Percentiles rank a stretch among this genome's conserved stretches.
Conservation (phyloP, 2,797 vertebrate species). For the Artibeus lituratus region DNA sequence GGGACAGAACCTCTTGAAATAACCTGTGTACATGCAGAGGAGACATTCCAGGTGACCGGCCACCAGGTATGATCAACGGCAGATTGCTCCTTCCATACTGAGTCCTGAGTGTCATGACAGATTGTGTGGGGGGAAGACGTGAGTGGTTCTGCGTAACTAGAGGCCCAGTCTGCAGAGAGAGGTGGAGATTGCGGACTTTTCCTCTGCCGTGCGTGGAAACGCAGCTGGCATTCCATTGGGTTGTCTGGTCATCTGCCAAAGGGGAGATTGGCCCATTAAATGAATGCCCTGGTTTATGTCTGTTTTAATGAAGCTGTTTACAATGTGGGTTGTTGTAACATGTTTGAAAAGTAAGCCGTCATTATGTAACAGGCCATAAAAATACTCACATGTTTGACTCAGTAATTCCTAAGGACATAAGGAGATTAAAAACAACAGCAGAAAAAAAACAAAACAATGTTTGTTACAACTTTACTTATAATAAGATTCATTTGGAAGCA, state of each 20-base stretch:
- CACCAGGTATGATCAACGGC: conserved; percentile 89
- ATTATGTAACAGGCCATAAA: background rate
- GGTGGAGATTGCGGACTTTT: background rate
- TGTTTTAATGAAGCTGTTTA: conserved; percentile 27
- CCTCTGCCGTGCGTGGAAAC: background rate
- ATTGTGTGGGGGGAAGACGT: background rate
- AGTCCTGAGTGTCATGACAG: background rate
- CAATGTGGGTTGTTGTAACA: background rate
- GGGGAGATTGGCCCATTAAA: background rate
- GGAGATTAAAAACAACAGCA: background rate
- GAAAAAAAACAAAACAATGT: background rate
- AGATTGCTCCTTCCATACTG: background rate
- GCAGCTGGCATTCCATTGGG: background rate
- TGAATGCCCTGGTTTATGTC: background rate
- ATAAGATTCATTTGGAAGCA: background rate
- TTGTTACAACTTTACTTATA: background rate
- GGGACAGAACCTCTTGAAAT: conserved; percentile 97
- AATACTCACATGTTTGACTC: background rate
- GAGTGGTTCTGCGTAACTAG: background rate
- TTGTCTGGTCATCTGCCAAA: background rate
- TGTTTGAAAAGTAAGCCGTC: background rate
- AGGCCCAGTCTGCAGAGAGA: background rate
- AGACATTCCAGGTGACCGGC: conserved; percentile 97
- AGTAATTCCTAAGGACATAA: conserved; percentile 3
- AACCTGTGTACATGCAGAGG: conserved; percentile 96